phyloP scores from a whole-genome alignment of 2,888 invertebrate species.

The Pseudococcus jackbeardsleyi region DNA sequence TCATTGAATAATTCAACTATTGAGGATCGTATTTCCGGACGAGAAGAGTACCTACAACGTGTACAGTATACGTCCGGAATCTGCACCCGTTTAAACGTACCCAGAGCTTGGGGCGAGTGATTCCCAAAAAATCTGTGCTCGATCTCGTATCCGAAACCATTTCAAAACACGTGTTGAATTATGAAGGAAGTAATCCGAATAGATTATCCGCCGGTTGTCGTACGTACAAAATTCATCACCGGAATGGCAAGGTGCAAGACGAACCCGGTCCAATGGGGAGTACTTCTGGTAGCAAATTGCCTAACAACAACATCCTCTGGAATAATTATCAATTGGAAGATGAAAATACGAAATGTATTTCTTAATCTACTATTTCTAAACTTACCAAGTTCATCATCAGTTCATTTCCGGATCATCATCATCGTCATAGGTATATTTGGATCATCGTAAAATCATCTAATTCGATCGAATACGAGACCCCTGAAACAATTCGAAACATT shows the following conservation, averaged over 20 bases:
- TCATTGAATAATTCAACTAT: constrained; percentile 50
- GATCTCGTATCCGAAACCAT: neutral
- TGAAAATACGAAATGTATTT: neutral
- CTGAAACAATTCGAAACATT: constrained; percentile 12
- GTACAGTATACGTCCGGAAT: constrained; percentile 37
- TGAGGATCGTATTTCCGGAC: constrained; percentile 53
- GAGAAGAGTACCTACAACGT: constrained; percentile 30
- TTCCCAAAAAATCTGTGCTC: constrained; percentile 12
- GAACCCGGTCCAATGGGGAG: neutral
- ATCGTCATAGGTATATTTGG: neutral
- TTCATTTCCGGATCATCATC: neutral
- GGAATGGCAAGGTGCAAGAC: constrained; percentile 34
- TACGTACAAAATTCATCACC: neutral
- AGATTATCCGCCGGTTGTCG: neutral
- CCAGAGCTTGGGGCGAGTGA: neutral
- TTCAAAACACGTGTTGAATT: constrained; percentile 28
- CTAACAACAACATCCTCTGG: neutral
- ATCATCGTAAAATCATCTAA: neutral
- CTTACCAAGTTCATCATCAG: neutral
- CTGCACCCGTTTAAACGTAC: constrained; percentile 34
- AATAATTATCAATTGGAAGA: neutral
- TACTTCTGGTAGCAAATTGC: neutral
- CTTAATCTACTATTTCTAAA: neutral
- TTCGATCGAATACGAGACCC: neutral
- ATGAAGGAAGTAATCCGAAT: constrained; percentile 14